These are phyloP conservation scores for Ptychadena robeensis DNA, from an alignment of 2,797 vertebrate genomes.

Conservation along the genomic window DNA sequence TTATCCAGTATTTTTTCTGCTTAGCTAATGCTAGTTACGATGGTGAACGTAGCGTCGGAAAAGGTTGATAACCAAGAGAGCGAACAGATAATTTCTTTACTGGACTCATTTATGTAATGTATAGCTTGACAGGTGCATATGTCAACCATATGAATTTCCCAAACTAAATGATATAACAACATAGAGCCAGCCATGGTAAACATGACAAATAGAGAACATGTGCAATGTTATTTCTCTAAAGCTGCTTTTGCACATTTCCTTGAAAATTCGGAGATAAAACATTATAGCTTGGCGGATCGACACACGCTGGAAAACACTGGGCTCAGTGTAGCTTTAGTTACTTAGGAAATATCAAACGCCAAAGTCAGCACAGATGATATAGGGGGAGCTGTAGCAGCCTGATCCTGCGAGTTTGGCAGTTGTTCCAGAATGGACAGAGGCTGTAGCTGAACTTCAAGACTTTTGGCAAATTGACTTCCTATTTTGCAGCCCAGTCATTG, in stretches of 20 bases:
- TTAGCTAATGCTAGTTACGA: too few relatives aligned
- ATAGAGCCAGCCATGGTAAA: not conserved
- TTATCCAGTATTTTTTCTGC: too few relatives aligned
- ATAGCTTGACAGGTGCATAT: constrained; percentile 15
- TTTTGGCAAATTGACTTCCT: constrained; percentile 25
- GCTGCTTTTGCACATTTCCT: constrained; percentile 9
- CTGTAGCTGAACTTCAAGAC: not conserved
- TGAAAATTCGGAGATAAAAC: constrained; percentile 30
- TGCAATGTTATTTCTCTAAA: constrained; percentile 17
- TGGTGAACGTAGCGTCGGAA: not conserved
- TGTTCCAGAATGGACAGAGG: not conserved
- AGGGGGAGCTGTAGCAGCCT: constrained; percentile 14
- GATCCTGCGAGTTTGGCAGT: not conserved
- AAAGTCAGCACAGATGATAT: constrained; percentile 42
- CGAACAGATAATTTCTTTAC: not conserved
- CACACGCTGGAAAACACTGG: constrained; percentile 13
- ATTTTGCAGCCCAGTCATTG: constrained; percentile 35
- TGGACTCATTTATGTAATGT: not conserved
- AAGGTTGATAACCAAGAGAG: not conserved
- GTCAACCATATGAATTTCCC: not conserved
- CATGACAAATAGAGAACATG: constrained; percentile 2
- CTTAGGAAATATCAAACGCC: constrained; percentile 36
- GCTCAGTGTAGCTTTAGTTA: constrained; percentile 26
- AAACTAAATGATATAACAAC: constrained; percentile 1
- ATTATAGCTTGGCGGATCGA: constrained; percentile 26